Evolutionary conservation across 2,888 invertebrate species (phyloP).

Genomic region (Chymomyza procnemis): DNA sequence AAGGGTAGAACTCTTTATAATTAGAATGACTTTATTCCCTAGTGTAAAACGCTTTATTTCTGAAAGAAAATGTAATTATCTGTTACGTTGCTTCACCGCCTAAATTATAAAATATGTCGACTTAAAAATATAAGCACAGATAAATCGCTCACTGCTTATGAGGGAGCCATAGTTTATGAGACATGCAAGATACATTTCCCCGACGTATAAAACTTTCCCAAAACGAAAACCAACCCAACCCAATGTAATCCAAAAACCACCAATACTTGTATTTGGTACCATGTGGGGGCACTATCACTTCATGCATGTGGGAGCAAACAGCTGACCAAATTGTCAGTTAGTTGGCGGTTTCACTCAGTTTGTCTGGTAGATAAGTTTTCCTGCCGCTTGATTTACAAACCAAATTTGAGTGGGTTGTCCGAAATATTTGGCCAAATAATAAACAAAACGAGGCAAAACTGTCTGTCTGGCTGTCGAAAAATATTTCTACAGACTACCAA

Average conservation of each 20-base stretch:
- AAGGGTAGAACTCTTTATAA: too few species aligned
- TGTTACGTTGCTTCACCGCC: too few species aligned
- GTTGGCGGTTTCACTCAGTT: constrained; percentile 22
- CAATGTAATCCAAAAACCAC: neutral
- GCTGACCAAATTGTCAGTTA: constrained; percentile 50
- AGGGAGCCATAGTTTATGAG: neutral
- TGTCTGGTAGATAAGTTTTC: constrained; percentile 52
- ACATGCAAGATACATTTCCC: neutral
- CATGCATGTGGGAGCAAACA: constrained; percentile 19
- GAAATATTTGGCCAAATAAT: constrained; percentile 1
- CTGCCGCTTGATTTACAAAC: constrained; percentile 62
- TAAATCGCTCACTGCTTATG: neutral
- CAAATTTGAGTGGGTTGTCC: constrained; percentile 24
- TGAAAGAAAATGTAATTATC: too few species aligned
- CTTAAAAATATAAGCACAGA: too few species aligned
- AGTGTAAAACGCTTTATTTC: too few species aligned
- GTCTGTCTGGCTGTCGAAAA: neutral
- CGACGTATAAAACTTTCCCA: neutral
- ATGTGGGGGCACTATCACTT: neutral
- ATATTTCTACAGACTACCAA: neutral
- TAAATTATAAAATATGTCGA: too few species aligned
- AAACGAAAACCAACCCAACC: neutral
- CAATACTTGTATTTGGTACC: neutral
- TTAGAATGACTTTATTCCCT: too few species aligned
- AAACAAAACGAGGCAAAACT: constrained; percentile 9